A percentile compares a stretch with the other conserved stretches of the same genome.
These are phyloP conservation scores for Prunella fulvescens DNA, from an alignment of 2,113 vertebrate genomes.

Conservation along the genomic window DNA sequence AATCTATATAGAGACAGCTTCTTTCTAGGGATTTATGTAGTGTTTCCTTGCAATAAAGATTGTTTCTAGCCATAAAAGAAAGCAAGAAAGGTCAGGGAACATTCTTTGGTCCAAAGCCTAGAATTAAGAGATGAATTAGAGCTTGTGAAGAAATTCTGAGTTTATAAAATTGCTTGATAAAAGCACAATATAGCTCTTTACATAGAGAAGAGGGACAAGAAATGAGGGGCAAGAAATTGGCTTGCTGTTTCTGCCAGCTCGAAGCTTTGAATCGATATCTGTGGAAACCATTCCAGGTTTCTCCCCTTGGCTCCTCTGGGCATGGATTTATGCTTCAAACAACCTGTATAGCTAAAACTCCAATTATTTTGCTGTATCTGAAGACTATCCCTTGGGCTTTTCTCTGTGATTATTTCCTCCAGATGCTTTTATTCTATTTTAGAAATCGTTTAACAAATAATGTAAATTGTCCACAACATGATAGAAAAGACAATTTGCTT, in stretches of 20 bases:
- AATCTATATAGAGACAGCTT: background rate
- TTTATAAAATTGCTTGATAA: background rate
- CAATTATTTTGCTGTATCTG: constrained; percentile 9
- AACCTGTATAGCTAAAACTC: background rate
- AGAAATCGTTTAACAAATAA: constrained; percentile 9
- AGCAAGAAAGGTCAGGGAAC: background rate
- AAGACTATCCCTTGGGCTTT: constrained; percentile 22
- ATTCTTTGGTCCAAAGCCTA: background rate
- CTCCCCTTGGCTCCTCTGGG: constrained; percentile 9
- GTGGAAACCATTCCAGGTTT: background rate
- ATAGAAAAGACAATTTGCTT: background rate
- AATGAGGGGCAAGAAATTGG: background rate
- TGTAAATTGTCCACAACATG: background rate
- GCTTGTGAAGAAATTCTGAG: background rate
- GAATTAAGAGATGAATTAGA: background rate
- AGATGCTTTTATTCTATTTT: background rate
- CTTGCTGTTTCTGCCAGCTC: background rate
- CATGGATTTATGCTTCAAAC: constrained; percentile 10
- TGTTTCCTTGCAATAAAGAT: background rate
- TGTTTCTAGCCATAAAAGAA: background rate
- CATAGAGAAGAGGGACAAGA: background rate
- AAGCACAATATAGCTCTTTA: background rate
- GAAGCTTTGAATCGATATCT: background rate
- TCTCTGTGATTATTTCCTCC: constrained; percentile 1
- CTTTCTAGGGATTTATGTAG: background rate